phyloP scores from a whole-genome alignment of 2,797 vertebrate species.

The Rachycentron canadum region DNA sequence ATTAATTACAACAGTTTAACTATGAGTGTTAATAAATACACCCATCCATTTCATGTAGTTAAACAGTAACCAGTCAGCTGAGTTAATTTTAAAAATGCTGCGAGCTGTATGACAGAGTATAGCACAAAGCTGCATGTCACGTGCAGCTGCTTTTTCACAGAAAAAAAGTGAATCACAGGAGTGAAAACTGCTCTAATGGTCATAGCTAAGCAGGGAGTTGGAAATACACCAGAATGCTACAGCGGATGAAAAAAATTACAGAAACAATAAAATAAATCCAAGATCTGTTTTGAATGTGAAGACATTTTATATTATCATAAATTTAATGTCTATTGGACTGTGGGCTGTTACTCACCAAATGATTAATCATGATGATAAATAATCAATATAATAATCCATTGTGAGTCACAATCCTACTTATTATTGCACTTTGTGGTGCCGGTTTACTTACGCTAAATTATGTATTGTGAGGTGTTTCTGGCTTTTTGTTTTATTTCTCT shows the following conservation, averaged over 20 bases:
- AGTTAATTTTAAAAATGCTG: conserved; percentile 28
- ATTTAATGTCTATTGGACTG: not conserved
- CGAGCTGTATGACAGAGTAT: not conserved
- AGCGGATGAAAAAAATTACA: not conserved
- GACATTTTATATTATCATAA: not conserved
- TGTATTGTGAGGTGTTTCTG: not conserved
- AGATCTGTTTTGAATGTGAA: not conserved
- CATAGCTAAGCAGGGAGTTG: not conserved
- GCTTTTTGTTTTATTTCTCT: rapidly evolving
- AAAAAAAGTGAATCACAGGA: not conserved
- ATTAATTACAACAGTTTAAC: conserved; percentile 47
- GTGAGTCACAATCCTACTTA: not conserved
- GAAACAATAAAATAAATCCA: not conserved
- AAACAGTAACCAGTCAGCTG: conserved; percentile 38
- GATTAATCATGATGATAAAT: not conserved
- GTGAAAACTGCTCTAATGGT: not conserved
- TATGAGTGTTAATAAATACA: conserved; percentile 30
- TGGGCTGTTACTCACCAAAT: not conserved
- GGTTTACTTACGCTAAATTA: not conserved
- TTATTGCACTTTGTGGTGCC: not conserved
- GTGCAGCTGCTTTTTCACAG: conserved; percentile 1
- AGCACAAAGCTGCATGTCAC: not conserved
- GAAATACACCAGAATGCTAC: not conserved
- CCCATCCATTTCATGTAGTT: conserved; percentile 21
- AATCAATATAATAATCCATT: not conserved